These are phyloP conservation scores for Parnassius smintheus DNA, from an alignment of 2,888 invertebrate species.

Conservation along the genomic window DNA sequence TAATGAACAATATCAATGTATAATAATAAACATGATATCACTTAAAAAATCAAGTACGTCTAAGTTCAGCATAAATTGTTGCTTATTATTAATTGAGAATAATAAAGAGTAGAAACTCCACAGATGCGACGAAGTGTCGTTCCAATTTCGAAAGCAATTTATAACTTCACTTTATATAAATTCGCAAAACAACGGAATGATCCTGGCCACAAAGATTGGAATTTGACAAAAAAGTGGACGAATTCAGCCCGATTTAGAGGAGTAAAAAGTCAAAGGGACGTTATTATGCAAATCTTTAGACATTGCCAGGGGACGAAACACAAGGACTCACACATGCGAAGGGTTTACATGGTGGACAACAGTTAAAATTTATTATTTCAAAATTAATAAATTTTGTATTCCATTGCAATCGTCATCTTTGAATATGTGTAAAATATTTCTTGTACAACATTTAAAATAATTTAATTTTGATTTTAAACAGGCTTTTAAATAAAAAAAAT, in stretches of 20 bases:
- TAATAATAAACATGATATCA: too few species aligned
- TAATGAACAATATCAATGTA: too few species aligned
- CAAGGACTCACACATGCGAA: conserved; percentile 37
- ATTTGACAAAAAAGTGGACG: conserved; percentile 61
- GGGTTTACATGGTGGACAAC: conserved; percentile 32
- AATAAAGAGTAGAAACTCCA: background rate
- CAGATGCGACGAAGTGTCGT: conserved; percentile 29
- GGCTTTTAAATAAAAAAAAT: too few species aligned
- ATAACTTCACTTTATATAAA: conserved; percentile 36
- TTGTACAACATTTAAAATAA: too few species aligned
- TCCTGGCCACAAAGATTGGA: conserved; percentile 52
- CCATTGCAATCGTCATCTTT: background rate
- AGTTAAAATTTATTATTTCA: conserved; percentile 1
- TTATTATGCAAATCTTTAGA: conserved; percentile 68
- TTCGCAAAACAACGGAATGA: conserved; percentile 44
- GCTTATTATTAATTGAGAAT: too few species aligned
- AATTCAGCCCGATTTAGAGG: conserved; percentile 37
- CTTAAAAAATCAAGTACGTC: too few species aligned
- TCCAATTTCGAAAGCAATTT: conserved; percentile 38
- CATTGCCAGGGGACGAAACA: conserved; percentile 42
- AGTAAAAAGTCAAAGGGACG: conserved; percentile 41
- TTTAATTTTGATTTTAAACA: too few species aligned
- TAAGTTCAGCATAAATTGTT: too few species aligned
- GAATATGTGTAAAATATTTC: too few species aligned
- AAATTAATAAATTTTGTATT: background rate